These are phyloP conservation scores for Nerophis lumbriciformis DNA, from an alignment of 2,113 vertebrate species.

Conservation along the genomic window DNA sequence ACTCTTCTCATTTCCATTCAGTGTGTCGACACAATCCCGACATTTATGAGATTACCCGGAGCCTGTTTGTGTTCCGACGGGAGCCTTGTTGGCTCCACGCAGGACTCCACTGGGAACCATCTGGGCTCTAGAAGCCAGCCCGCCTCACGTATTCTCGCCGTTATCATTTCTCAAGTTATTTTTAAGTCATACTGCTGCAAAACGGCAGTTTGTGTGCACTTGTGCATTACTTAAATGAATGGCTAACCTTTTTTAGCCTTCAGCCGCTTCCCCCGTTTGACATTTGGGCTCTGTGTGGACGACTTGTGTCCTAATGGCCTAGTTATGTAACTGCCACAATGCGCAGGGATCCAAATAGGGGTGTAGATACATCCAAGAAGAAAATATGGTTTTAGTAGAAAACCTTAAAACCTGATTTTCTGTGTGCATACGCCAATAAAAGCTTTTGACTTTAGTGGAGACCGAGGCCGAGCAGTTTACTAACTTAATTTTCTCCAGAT, in stretches of 20 bases:
- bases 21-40: conserved; percentile 58
- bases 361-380: conserved; percentile 15
- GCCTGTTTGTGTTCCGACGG: conserved; percentile 70
- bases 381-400: background rate
- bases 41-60: conserved; percentile 72
- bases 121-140: conserved; percentile 47
- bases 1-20: conserved; percentile 42
- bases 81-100: conserved; percentile 71
- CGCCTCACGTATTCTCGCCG: background rate
- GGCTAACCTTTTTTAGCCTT: conserved; percentile 16
- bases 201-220: too few relatives aligned
- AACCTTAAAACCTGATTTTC: too few relatives aligned
- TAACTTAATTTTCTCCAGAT: conserved; percentile 70
- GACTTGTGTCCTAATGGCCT: conserved; percentile 42
- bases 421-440: conserved; percentile 17
- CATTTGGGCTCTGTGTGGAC: conserved; percentile 44
- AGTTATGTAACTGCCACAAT: conserved; percentile 45
- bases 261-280: conserved; percentile 35
- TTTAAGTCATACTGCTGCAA: too few relatives aligned
- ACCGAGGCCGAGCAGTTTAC: conserved; percentile 64
- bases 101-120: conserved; percentile 71
- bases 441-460: conserved; percentile 52
- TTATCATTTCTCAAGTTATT: conserved; percentile 3
- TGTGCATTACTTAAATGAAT: too few relatives aligned
- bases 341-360: conserved; percentile 37